Evolutionary conservation across 2,888 invertebrate species (phyloP), one percentile per base, ranked within the genome.

Genomic region (Masnerella sp.): DNA sequence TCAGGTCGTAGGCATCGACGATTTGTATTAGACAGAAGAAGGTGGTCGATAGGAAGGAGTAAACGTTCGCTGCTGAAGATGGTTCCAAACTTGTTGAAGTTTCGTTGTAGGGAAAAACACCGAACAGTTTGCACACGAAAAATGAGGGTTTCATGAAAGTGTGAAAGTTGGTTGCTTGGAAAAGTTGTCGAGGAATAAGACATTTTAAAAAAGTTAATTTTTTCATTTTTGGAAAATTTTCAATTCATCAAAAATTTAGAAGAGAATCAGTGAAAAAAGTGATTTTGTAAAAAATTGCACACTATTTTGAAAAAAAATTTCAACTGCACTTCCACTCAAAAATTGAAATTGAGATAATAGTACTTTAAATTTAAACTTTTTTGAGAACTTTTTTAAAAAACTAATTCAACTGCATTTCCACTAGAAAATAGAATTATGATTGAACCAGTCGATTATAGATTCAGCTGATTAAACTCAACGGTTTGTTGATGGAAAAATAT

Each of bases 91-190:
- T 40, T 0, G 71, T 52, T 30, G 56, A 58, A 0, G 42, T 62
- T 5, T 74, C 59, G 17, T 52, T 68, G 64, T 80, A 83, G 0
- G 84, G 84, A 30, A 81, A 78, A 0, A 82, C 18, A 1, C 82
- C 83, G 25, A 74, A 72, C 5, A 77, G 22, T 42, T 72, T 74
- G 11, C 70, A 78, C 2, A 83, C 11, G 18, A 77, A 56, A 25
- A 81, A 80, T 14, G 73, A 78, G 0, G 81, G 81, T 17, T 69
- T 62, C 80, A 84, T 78, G 36, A 82, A 43, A 5, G 74, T 25
- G 40, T 51, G 25, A 1, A 77, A 58, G 30, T 88, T 85, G 75
- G 89, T 87, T 79, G 88, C 86, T 70, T 30, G 61, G 17, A 43
- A 30, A 5, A 67, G 2, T 52, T 32, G 32, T 22, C 8, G 14